Evolutionary conservation across 1,140 invertebrate species (phyloP).

Genomic region (Dendrolimus kikuchii): DNA sequence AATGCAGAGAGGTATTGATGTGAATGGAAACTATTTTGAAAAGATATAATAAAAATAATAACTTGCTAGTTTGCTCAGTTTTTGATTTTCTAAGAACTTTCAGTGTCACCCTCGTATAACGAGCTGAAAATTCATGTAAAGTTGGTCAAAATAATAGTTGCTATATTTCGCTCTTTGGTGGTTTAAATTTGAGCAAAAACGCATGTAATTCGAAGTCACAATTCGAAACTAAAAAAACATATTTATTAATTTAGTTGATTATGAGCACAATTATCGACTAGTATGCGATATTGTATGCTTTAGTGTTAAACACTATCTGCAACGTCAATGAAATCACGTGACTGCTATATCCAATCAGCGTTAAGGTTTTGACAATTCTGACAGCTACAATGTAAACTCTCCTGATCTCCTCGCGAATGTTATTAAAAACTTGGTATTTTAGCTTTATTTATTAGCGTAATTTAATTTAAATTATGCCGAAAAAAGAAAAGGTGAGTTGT

Average conservation of each 20-base stretch:
- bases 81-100: no score
- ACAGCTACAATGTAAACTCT: slow-evolving; percentile 37
- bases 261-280: neutral
- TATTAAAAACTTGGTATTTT: slow-evolving; percentile 39
- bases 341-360: slow-evolving; percentile 34
- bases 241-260: neutral
- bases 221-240: no score
- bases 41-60: no score
- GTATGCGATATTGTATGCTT: neutral
- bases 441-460: slow-evolving; percentile 45
- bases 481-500: slow-evolving; percentile 51
- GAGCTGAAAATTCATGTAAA: no score
- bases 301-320: slow-evolving; percentile 21
- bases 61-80: no score
- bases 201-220: no score
- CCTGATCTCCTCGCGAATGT: slow-evolving; percentile 38
- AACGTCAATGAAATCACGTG: slow-evolving; percentile 50
- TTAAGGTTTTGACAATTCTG: slow-evolving; percentile 12
- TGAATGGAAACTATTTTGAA: no score
- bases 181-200: no score
- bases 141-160: no score
- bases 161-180: no score
- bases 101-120: no score
- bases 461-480: slow-evolving; percentile 30
- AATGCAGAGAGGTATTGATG: no score